A percentile compares a stretch with the other conserved stretches of the same genome.
Evolutionary conservation across 2,797 vertebrate genomes (phyloP).

Genomic region (Anomalospiza imberbis): DNA sequence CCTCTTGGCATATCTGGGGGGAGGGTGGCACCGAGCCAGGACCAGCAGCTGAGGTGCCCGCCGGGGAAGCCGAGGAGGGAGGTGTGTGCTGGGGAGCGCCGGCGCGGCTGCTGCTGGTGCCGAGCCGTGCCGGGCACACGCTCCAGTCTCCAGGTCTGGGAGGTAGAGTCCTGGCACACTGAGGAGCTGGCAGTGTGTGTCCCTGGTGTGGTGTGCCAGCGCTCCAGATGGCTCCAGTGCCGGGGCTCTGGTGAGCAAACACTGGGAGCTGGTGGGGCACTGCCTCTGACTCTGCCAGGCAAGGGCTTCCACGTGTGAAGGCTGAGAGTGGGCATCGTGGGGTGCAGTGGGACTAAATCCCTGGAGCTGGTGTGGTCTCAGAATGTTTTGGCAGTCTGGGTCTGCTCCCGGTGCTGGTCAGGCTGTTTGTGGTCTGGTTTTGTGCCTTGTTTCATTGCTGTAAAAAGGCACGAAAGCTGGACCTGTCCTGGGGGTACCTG

Average conservation of each 20-base stretch:
- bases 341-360: background rate
- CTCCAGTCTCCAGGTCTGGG: background rate
- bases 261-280: background rate
- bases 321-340: accelerated
- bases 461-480: background rate
- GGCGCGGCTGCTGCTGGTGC: background rate
- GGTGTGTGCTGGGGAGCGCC: background rate
- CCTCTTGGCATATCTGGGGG: background rate
- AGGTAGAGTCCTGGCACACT: background rate
- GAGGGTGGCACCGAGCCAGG: background rate
- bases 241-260: background rate
- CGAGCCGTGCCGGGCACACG: background rate
- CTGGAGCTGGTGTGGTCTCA: background rate
- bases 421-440: background rate
- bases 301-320: accelerated
- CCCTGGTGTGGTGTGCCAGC: background rate
- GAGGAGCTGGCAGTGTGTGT: accelerated
- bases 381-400: accelerated
- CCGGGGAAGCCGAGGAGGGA: background rate
- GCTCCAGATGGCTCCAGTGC: background rate
- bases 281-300: background rate
- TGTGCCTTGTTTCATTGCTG: background rate
- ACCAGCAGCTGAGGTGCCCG: background rate
- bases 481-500: background rate
- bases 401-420: background rate